Evolutionary conservation across 2,888 invertebrate genomes (phyloP).

Genomic region (Caenorhabditis angaria): DNA sequence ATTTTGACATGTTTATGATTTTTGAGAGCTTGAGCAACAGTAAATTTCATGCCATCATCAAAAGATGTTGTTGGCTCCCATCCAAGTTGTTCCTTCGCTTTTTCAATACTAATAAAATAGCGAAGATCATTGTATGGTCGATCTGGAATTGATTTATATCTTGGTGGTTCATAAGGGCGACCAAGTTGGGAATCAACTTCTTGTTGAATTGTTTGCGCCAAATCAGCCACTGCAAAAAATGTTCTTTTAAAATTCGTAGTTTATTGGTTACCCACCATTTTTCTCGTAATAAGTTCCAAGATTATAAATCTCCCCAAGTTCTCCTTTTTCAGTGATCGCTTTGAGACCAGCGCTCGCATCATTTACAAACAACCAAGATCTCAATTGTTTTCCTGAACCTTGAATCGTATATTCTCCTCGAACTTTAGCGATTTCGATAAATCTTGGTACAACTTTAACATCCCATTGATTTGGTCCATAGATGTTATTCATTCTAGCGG

Average conservation of each 20-base stretch:
- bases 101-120: conserved; percentile 67
- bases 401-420: conserved; percentile 68
- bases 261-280: conserved; percentile 51
- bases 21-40: conserved; percentile 60
- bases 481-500: conserved; percentile 70
- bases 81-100: conserved; percentile 60
- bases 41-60: conserved; percentile 65
- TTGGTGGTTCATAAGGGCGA: conserved; percentile 37
- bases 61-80: conserved; percentile 67
- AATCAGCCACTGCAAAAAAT: conserved; percentile 59
- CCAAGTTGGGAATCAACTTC: conserved; percentile 67
- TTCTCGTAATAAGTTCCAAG: conserved; percentile 70
- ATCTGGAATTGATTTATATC: conserved; percentile 66
- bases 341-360: conserved; percentile 67
- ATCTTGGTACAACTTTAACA: conserved; percentile 70
- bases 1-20: conserved; percentile 56
- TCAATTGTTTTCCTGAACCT: conserved; percentile 65
- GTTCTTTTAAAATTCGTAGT: conserved; percentile 1
- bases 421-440: conserved; percentile 67
- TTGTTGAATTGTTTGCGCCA: conserved; percentile 64
- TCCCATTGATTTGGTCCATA: conserved; percentile 72
- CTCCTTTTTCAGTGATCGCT: conserved; percentile 60
- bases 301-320: conserved; percentile 68
- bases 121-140: conserved; percentile 71
- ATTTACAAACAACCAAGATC: conserved; percentile 71